Base-by-base conservation (phyloP, 2,888 invertebrate species). In the Sarcophaga carnaria region DNA sequence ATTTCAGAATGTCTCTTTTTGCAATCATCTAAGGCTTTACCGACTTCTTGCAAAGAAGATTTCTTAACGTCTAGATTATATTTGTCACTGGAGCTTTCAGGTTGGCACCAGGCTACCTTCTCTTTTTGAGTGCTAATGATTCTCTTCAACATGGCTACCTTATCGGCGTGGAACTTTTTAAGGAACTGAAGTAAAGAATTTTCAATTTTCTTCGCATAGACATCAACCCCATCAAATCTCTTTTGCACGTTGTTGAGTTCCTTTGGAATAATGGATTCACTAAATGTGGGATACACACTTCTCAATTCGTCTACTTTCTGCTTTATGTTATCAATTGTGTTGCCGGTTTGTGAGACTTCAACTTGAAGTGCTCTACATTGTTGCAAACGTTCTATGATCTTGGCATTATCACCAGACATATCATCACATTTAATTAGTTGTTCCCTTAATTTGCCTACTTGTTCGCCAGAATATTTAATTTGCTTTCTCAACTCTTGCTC, bases 41-140 rank as follows among this genome's bases (percentile, higher is more conserved):
- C 95, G 3, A 97, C 96, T 88, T 98, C 97, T 83, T 94, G 94
- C 59, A 98, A 92, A 0, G 97, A 96, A 1, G 97, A 96, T 90
- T 96, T 95, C 94, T 99, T 99, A 0, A 98, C 97, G 94, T 98
- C 98, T 47, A 98, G 94, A 91, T 98, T 98, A 92, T 98, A 98
- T 92, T 96, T 96, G 91, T 99, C 98, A 90, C 97, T 98, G 54
- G 96, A 96, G 1, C 96, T 95, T 91, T 98, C 98, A 0, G 98
- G 97, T 90, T 96, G 95, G 92, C 98, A 99, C 98, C 98, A 98
- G 17, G 96, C 95, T 1, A 98, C 96, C 93, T 98, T 98, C 91
- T 99, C 98, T 88, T 96, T 96, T 88, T 97, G 96, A 2, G 97
- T 96, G 75, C 95, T 95, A 12, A 98, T 95, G 91, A 97, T 96